Evolutionary conservation across 2,888 invertebrate genomes (phyloP).

Genomic region (Drosophila rubida): DNA sequence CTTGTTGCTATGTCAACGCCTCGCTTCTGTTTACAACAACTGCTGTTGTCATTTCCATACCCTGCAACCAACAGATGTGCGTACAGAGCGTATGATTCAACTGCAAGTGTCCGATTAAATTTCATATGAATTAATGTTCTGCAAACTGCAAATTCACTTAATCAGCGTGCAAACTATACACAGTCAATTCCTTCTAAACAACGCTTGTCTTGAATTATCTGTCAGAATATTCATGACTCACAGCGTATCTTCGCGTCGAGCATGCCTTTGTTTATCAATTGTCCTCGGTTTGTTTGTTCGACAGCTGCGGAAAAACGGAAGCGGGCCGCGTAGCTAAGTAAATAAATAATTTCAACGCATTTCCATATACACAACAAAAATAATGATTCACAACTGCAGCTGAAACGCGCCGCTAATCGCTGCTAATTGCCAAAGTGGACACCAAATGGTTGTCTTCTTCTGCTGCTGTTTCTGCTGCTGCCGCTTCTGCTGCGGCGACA

Average conservation of each 20-base stretch:
- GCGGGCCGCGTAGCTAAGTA: conserved; percentile 15
- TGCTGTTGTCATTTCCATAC: conserved; percentile 20
- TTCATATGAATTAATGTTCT: too few relatives aligned
- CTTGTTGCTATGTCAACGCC: conserved; percentile 78
- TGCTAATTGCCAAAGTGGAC: conserved; percentile 30
- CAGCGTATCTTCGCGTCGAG: background rate
- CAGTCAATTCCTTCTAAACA: too few relatives aligned
- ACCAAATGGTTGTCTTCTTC: conserved; percentile 26
- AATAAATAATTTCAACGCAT: conserved; percentile 28
- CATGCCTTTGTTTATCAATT: background rate
- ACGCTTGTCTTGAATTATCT: too few relatives aligned
- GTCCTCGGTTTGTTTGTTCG: conserved; percentile 48
- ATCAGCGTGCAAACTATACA: too few relatives aligned
- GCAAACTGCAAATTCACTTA: too few relatives aligned
- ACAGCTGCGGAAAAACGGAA: conserved; percentile 50
- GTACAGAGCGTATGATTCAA: background rate
- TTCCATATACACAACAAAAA: conserved; percentile 13
- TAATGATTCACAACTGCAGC: conserved; percentile 39
- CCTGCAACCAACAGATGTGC: background rate
- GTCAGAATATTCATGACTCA: background rate
- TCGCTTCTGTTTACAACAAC: conserved; percentile 37
- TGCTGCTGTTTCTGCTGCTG: conserved; percentile 9
- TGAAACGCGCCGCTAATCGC: conserved; percentile 29
- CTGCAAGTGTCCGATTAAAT: too few relatives aligned
- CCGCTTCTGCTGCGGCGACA: conserved; percentile 25